Percentiles rank a stretch among this genome's conserved stretches.
phyloP scores from a whole-genome alignment of 1,140 invertebrate species.

The Copidosoma floridanum region DNA sequence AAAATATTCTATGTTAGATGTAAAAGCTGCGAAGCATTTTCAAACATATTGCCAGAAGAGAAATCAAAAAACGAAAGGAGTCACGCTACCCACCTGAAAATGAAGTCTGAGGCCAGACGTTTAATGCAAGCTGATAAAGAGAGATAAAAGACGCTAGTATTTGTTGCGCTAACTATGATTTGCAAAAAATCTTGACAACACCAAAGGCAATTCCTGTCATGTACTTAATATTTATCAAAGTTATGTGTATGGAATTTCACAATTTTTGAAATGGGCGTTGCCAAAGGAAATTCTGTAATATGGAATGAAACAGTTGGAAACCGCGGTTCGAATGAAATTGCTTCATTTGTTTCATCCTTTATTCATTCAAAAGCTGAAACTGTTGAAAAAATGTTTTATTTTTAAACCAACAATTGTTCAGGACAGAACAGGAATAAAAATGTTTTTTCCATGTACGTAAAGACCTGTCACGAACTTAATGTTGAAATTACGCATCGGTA shows the following conservation, averaged over 20 bases:
- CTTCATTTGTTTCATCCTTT: constrained; percentile 1
- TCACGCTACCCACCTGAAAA: not conserved
- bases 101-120: not conserved
- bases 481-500: not conserved
- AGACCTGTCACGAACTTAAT: not conserved
- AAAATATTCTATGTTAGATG: constrained; percentile 2
- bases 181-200: constrained; percentile 14
- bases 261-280: too few species aligned
- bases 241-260: too few species aligned
- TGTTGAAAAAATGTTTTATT: not conserved
- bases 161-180: not conserved
- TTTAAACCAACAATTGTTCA: constrained; percentile 1
- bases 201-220: too few species aligned
- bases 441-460: not conserved
- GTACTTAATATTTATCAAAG: too few species aligned
- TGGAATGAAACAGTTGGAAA: constrained; percentile 14
- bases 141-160: not conserved
- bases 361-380: not conserved
- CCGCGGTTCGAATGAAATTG: constrained; percentile 3
- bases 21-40: not conserved
- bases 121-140: not conserved
- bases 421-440: constrained; percentile 6
- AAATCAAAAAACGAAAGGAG: not conserved
- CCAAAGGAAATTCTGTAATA: too few species aligned
- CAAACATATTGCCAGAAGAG: not conserved